Conservation (phyloP, 2,797 vertebrate species). For the Xiphorhynchus erythropygius region DNA sequence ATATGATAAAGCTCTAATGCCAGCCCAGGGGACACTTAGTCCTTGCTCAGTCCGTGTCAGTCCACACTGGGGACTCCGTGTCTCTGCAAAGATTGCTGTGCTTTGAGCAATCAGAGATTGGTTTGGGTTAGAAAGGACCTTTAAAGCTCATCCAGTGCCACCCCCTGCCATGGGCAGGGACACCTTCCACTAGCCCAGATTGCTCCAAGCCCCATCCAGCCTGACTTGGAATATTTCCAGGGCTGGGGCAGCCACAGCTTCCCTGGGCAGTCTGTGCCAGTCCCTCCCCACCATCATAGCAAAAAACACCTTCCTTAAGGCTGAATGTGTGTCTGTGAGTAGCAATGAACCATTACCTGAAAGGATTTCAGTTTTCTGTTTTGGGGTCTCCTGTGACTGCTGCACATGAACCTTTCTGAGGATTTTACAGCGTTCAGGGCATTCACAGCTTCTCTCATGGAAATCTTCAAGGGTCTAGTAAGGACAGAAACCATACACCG, state of each 20-base stretch:
- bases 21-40: background rate
- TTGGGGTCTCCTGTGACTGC: background rate
- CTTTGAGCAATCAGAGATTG: background rate
- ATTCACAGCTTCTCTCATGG: background rate
- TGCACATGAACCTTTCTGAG: background rate
- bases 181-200: background rate
- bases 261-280: background rate
- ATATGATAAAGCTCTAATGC: background rate
- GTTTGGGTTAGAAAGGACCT: background rate
- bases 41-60: rapidly evolving
- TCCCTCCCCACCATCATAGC: background rate
- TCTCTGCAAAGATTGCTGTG: background rate
- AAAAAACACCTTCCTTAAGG: background rate
- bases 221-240: background rate
- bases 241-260: background rate
- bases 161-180: background rate
- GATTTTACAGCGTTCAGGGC: background rate
- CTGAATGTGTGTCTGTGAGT: background rate
- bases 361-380: background rate
- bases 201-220: background rate
- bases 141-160: background rate
- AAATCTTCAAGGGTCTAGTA: background rate
- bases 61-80: background rate
- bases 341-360: background rate
- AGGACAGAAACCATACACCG: background rate